phyloP scores from a whole-genome alignment of 2,888 invertebrate genomes.

The Epirrhoe alternata region DNA sequence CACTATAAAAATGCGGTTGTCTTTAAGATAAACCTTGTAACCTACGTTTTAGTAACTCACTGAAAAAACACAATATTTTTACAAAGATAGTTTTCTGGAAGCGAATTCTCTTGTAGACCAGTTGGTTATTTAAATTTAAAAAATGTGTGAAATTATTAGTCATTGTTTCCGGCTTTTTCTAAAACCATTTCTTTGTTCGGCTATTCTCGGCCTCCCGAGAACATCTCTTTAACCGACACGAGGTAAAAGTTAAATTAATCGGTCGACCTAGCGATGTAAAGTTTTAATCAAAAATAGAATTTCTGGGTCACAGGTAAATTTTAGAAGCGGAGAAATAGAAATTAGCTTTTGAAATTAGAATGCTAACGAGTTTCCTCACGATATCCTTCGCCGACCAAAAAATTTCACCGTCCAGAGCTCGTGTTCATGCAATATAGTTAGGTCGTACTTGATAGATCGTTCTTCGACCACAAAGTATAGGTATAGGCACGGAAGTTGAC shows the following conservation, averaged over 20 bases:
- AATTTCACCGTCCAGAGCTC: too few species aligned
- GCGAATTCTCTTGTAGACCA: too few species aligned
- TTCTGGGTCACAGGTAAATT: slow-evolving; percentile 26
- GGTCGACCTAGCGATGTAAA: slow-evolving; percentile 54
- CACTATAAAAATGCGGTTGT: too few species aligned
- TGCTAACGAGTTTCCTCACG: not conserved
- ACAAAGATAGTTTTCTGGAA: too few species aligned
- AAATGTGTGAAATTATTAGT: not conserved
- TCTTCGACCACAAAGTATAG: too few species aligned
- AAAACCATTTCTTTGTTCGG: slow-evolving; percentile 5
- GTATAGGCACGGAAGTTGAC: too few species aligned
- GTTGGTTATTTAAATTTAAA: not conserved
- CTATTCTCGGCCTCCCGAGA: not conserved
- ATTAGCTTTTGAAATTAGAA: not conserved
- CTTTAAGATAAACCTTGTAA: too few species aligned
- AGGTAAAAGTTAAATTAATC: slow-evolving; percentile 70
- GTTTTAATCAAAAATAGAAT: slow-evolving; percentile 67
- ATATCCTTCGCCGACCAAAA: too few species aligned
- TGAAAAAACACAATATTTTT: too few species aligned
- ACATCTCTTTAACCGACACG: slow-evolving; percentile 28
- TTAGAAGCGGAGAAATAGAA: slow-evolving; percentile 1
- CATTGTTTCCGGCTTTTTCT: not conserved
- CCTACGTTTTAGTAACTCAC: too few species aligned
- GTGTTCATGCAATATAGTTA: too few species aligned
- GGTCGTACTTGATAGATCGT: too few species aligned